Percentiles rank a stretch among this genome's conserved stretches.
Evolutionary conservation across 2,888 invertebrate genomes (phyloP).

Genomic region (Pollenia angustigena): DNA sequence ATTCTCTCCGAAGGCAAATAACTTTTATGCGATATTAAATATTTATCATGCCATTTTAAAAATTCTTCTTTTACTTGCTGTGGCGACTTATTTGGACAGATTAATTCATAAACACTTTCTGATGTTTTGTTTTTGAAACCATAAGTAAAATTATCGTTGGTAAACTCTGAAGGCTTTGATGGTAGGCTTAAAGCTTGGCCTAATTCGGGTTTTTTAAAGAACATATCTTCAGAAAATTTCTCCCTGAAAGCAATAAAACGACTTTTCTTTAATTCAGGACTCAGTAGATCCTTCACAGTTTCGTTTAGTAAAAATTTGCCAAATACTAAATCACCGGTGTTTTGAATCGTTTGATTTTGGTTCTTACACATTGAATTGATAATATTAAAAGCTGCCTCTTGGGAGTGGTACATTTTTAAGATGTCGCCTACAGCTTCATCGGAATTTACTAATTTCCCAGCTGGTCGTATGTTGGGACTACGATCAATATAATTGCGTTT

Average conservation of each 20-base stretch:
- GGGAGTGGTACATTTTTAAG: constrained; percentile 73
- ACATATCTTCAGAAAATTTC: constrained; percentile 80
- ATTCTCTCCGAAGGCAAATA: constrained; percentile 80
- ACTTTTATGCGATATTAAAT: constrained; percentile 80
- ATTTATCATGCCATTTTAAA: constrained; percentile 78
- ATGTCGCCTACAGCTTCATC: constrained; percentile 61
- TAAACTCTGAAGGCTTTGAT: constrained; percentile 79
- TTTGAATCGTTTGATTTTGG: not conserved
- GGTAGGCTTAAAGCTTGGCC: constrained; percentile 75
- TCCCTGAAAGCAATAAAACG: constrained; percentile 80
- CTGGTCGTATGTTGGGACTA: constrained; percentile 75
- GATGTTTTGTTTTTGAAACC: constrained; percentile 70
- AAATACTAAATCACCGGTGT: constrained; percentile 26
- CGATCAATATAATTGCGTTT: constrained; percentile 76
- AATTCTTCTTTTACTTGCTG: constrained; percentile 78
- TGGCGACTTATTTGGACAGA: constrained; percentile 77
- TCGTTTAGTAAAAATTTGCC: constrained; percentile 73
- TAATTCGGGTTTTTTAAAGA: constrained; percentile 77
- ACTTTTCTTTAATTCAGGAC: constrained; percentile 79
- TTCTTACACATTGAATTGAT: constrained; percentile 75
- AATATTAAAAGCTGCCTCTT: constrained; percentile 78
- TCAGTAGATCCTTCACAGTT: constrained; percentile 77
- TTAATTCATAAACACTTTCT: constrained; percentile 75
- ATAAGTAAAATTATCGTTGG: constrained; percentile 78
- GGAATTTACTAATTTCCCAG: constrained; percentile 74